Evolutionary conservation across 92 coral and sea anemone species (phyloP), one percentile per base, ranked within the genome.

Genomic region (Pocillopora meandrina): DNA sequence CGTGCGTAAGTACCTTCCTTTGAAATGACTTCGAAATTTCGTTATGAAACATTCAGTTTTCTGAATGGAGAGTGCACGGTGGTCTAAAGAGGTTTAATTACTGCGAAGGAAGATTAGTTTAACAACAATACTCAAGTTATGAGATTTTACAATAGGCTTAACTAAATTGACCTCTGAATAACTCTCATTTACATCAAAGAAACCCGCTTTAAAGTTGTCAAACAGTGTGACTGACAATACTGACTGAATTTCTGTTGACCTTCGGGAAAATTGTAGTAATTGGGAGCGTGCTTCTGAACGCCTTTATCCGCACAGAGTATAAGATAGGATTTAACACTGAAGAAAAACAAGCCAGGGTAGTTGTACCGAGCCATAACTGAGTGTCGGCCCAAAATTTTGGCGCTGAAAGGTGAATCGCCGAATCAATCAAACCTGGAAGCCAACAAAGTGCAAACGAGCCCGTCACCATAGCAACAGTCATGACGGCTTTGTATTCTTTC

Each of bases 401-500:
- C 1, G 75, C 82, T 58, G 66, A 13, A 63, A 89, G 78, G 68
- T 89, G 89, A 60, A 89, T 49, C 17, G 84, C 65, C 5, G 88
- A 88, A 69, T 84, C 87, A 20, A 84, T 56, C 52, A 80, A 76
- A 73, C 86, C 74, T 55, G 92, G 92, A 78, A 84, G 58, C 92
- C 92, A 89, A 52, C 92, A 89, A 60, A 84, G 61, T 8, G 84
- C 88, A 88, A 79, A 84, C 12, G 86, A 61, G 18, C 89, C 86
- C 10, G 81, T 80, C 36, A 89, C 79, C 26, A 80, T 70, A 11
- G 86, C 89, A 33, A 84, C 76, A 18, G 92, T 84, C 74, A 72
- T 74, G 9, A 89, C 85, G n/a, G 88, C 89, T 79, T 89, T 84
- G 61, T 78, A 57, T 35, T 87, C 90, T 67, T 60, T 82, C 33